Base-by-base conservation (phyloP, 2,888 invertebrate genomes). In the Sympetrum striolatum region DNA sequence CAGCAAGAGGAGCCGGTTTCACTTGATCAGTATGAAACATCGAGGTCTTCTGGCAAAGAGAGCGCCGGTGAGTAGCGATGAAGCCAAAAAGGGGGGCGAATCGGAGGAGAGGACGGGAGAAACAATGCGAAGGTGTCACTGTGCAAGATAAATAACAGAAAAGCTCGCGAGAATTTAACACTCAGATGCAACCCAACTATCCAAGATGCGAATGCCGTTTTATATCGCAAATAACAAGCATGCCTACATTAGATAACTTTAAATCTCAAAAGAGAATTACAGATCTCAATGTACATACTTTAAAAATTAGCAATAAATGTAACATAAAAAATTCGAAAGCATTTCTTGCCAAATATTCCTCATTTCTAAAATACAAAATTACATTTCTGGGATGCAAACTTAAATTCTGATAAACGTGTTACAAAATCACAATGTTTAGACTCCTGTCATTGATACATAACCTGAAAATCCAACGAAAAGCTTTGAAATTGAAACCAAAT, bases 121-220 rank as follows among this genome's bases (percentile, higher is more conserved):
- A 86, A 64, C 64, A 86, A 86, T 86, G 60, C 86, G 60, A 60
- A 86, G 86, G 37, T 86, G 86, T 86, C 86, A 86, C 86, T n/a
- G 12, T 37, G 60, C 60, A 53, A 64, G 60, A 86, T 86, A 60
- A 86, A 86, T 60, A 60, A 64, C 22, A n/a, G 35, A 35, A 64
- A n/a, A 44, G 35, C 86, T 60, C 22, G 37, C 60, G 53, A 82
- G 53, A 12, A 86, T 37, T 86, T 60, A 60, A 22, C 86, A 37
- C 86, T 37, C 39, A 53, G 64, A 82, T 37, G 86, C 37, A 60
- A 86, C 60, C 22, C 18, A 15, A 60, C 60, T 25, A 86, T 35
- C 86, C 86, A 60, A 60, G 60, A 60, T 37, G n/a, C 35, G 86
- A 60, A 64, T 64, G 60, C 53, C 64, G 86, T 86, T 86, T 86